phyloP scores from a whole-genome alignment of 2,113 vertebrate genomes.

The Pelusios castaneus region DNA sequence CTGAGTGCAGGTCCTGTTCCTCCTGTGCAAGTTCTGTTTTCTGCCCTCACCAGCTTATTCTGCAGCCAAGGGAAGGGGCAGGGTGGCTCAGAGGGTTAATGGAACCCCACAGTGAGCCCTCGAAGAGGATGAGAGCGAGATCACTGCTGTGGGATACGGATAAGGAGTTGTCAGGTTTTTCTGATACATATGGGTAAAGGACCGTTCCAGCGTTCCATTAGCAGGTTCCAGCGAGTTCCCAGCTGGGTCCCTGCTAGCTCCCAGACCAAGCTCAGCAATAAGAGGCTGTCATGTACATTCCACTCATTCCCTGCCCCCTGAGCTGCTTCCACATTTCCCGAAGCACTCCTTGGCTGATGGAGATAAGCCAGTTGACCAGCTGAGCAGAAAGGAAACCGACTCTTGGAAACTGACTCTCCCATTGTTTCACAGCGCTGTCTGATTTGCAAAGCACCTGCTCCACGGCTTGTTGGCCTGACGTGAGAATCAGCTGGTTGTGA shows the following conservation, averaged over 20 bases:
- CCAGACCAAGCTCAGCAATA: background rate
- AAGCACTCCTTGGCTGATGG: too few relatives aligned
- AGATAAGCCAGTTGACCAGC: background rate
- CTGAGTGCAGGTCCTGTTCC: too few relatives aligned
- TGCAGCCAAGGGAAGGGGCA: background rate
- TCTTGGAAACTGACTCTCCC: too few relatives aligned
- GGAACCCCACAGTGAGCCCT: too few relatives aligned
- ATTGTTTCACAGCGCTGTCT: background rate
- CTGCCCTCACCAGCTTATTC: background rate
- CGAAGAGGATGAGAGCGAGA: background rate
- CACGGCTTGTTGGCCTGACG: too few relatives aligned
- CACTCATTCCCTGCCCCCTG: background rate
- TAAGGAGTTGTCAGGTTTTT: background rate
- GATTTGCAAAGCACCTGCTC: background rate
- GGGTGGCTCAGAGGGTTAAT: background rate
- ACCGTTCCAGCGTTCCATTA: too few relatives aligned
- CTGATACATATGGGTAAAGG: background rate
- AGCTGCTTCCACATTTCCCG: background rate
- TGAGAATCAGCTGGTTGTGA: background rate
- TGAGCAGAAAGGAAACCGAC: too few relatives aligned
- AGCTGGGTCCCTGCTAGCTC: background rate
- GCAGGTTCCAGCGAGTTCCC: background rate
- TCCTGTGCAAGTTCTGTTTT: background rate
- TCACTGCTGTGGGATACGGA: background rate
- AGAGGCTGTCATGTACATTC: background rate